phyloP scores from a whole-genome alignment of 1,140 invertebrate species.

The Bacillus rossius region DNA sequence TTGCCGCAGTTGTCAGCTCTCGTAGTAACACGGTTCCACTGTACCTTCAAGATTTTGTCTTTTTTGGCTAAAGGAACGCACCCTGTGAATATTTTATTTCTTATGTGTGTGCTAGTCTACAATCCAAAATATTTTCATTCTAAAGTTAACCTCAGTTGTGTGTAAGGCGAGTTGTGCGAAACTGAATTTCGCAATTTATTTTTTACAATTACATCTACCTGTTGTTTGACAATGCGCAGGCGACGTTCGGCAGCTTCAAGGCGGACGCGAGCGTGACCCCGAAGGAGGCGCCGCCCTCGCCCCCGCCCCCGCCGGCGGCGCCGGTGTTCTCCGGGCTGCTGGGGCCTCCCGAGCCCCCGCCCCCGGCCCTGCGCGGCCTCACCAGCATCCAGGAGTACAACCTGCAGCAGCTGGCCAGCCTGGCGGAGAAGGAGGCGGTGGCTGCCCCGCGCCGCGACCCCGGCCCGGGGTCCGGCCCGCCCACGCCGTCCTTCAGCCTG shows the following conservation, averaged over 20 bases:
- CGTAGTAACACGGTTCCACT: too few relatives aligned
- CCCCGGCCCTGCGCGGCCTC: constrained; percentile 40
- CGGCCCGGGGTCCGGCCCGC: constrained; percentile 51
- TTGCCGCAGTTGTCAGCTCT: too few relatives aligned
- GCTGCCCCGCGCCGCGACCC: constrained; percentile 22
- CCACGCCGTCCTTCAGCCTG: constrained; percentile 55
- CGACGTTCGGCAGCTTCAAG: constrained; percentile 64
- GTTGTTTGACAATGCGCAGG: constrained; percentile 43
- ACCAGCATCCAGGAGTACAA: constrained; percentile 79
- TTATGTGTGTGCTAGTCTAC: too few relatives aligned
- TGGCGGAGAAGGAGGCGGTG: constrained; percentile 35
- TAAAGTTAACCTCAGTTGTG: too few relatives aligned
- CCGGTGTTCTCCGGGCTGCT: constrained; percentile 9
- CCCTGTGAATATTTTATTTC: too few relatives aligned
- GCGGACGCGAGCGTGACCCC: constrained; percentile 48
- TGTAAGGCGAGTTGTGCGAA: too few relatives aligned
- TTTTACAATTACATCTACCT: too few relatives aligned
- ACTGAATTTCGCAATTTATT: too few relatives aligned
- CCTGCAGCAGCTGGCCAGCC: constrained; percentile 69
- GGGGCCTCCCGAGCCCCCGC: constrained; percentile 2
- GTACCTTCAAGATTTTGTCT: too few relatives aligned
- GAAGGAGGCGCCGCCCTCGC: constrained; percentile 21
- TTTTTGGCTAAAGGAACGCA: too few relatives aligned
- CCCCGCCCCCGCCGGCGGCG: not conserved
- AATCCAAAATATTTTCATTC: too few relatives aligned